Base-by-base conservation (phyloP, 2,113 vertebrate genomes). In the Salvator merianae region DNA sequence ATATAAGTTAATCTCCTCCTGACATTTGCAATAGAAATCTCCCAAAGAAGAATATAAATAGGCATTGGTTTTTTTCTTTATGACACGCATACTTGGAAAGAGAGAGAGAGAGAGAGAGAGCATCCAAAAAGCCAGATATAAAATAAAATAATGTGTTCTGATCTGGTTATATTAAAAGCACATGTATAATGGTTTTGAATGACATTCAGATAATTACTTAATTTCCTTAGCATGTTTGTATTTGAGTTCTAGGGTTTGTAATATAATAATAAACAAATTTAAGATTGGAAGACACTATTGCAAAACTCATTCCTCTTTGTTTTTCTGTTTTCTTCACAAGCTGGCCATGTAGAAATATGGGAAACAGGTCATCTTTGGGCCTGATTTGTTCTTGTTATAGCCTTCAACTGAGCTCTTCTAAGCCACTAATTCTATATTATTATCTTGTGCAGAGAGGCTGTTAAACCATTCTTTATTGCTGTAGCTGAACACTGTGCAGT, bases 1-100 rank as follows among this genome's bases (percentile, higher is more conserved):
- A 77, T 43, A 7, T 30, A 55, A 20, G 59, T 47, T 77, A 26
- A 62, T 87, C 90, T 40, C 77, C 84, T 88, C 8, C 80, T 87
- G 77, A 13, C n/a, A 47, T 79, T 65, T 89, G 40, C 62, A 36
- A 30, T 20, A 86, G 73, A 71, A 65, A 65, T 65, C 18, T 47
- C 79, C 80, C 50, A 75, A 24, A 36, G 79, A 8, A 20, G 65
- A 68, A 82, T n/a, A 4, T 77, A 81, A 79, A 89, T 78, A 1
- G n/a, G 32, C 24, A 79, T n/a, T 34, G 7, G 43, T 72, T 62
- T 68, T 14, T 5, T 0, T 43, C 34, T 40, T 43, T 81, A 36
- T 81, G 73, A 40, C 87, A 87, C 7, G 32, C 14, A 63, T 36
- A 20, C 38, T n/a, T n/a, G n/a, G n/a, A n/a, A 47, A 47, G 43